Percentiles rank a stretch among this genome's conserved stretches.
Evolutionary conservation across 92 coral and sea anemone species (phyloP).

Genomic region (Parazoanthus atlanticus): DNA sequence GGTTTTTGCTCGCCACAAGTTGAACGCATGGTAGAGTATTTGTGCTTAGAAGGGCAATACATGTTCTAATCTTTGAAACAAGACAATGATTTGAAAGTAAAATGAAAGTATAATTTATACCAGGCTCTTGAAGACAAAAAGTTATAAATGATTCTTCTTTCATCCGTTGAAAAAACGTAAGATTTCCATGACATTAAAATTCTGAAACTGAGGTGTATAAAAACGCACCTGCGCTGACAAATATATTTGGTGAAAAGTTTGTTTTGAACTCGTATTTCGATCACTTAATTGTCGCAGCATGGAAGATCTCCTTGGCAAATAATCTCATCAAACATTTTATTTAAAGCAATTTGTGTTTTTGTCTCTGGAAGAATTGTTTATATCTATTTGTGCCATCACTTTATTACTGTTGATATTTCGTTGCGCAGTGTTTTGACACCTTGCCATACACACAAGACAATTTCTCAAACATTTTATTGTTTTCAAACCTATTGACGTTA

Average conservation of each 20-base stretch:
- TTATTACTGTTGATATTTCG: neutral
- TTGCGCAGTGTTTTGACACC: neutral
- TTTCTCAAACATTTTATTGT: constrained; percentile 16
- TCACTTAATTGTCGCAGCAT: constrained; percentile 21
- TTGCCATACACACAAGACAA: neutral
- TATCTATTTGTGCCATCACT: neutral
- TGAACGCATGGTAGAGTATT: neutral
- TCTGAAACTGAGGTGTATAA: neutral
- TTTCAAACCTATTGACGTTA: constrained; percentile 6
- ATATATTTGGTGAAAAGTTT: neutral
- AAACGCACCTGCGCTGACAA: constrained; percentile 8
- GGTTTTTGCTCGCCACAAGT: neutral
- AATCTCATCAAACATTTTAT: neutral
- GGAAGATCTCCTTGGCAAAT: neutral
- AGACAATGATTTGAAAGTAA: neutral
- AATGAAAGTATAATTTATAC: no score
- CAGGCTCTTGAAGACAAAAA: neutral
- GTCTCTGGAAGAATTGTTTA: neutral
- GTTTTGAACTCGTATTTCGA: neutral
- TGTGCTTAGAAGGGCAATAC: neutral
- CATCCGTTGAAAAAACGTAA: neutral
- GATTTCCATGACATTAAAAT: neutral
- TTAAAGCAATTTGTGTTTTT: neutral
- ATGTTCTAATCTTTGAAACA: neutral
- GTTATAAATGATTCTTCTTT: neutral